phyloP scores from a whole-genome alignment of 2,113 vertebrate species.

The Gymnocephalus cernua region DNA sequence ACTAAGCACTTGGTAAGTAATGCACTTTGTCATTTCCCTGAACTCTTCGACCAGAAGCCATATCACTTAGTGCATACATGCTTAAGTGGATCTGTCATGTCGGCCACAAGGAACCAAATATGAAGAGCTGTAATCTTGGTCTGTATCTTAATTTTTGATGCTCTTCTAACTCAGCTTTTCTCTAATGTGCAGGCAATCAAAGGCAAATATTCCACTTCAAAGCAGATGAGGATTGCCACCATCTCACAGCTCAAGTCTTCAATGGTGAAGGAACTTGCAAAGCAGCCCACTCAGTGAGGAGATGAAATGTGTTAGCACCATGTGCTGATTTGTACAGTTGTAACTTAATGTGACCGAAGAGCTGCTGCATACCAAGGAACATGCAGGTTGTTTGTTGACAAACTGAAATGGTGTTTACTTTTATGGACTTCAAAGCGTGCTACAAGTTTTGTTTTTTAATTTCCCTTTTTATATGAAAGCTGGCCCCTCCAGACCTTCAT shows the following conservation, averaged over 20 bases:
- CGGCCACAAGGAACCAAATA: background rate
- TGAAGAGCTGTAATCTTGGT: background rate
- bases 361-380: background rate
- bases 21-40: too few relatives aligned
- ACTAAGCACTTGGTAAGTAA: conserved; percentile 85
- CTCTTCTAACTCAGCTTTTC: background rate
- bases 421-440: background rate
- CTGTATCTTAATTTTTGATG: background rate
- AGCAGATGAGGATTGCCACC: conserved; percentile 83
- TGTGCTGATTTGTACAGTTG: conserved; percentile 78
- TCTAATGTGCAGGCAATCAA: conserved; percentile 82
- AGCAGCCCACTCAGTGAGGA: conserved; percentile 71
- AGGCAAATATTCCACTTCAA: conserved; percentile 87
- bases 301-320: conserved; percentile 36
- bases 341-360: conserved; percentile 42
- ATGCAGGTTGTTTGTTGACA: conserved; percentile 14
- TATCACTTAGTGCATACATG: too few relatives aligned
- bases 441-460: background rate
- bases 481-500: background rate
- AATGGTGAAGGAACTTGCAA: conserved; percentile 81
- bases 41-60: too few relatives aligned
- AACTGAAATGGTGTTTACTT: background rate
- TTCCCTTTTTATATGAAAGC: background rate
- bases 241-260: conserved; percentile 83
- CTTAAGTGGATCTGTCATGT: background rate